A percentile compares a stretch with the other conserved stretches of the same genome.
Conservation (phyloP, 2,113 vertebrate species). For the Pogonocichla stellata region DNA sequence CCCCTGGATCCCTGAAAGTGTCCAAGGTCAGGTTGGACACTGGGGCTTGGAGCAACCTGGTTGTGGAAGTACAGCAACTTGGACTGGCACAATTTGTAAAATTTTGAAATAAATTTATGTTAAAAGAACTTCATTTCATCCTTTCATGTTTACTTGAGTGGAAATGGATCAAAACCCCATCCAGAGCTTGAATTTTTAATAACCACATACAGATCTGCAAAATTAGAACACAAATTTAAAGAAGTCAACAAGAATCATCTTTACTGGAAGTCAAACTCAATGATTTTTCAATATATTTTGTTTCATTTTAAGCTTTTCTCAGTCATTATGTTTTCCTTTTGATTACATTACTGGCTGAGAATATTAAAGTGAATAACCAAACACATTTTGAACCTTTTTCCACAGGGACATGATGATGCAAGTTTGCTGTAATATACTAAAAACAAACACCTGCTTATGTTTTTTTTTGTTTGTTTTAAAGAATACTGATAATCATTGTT, state of each 20-base stretch:
- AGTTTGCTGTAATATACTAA: neutral
- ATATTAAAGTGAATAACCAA: neutral
- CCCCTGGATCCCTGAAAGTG: neutral
- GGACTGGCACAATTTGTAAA: neutral
- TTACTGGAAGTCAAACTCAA: neutral
- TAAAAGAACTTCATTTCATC: neutral
- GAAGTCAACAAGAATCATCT: neutral
- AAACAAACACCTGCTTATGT: neutral
- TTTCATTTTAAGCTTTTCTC: neutral
- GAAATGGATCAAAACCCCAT: neutral
- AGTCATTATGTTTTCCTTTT: neutral
- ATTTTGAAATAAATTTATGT: neutral
- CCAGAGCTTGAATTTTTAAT: neutral
- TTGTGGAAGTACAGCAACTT: neutral
- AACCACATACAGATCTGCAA: neutral
- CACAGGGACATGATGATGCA: neutral
- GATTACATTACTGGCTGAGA: neutral
- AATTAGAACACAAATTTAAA: neutral
- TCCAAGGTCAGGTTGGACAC: fast-evolving
- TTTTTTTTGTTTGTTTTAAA: neutral
- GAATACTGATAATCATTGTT: neutral
- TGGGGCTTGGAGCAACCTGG: too few relatives aligned
- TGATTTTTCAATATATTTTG: neutral
- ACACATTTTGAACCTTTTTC: neutral
- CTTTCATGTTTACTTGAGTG: neutral